phyloP scores from a whole-genome alignment of 2,113 vertebrate genomes.

The Menura novaehollandiae region DNA sequence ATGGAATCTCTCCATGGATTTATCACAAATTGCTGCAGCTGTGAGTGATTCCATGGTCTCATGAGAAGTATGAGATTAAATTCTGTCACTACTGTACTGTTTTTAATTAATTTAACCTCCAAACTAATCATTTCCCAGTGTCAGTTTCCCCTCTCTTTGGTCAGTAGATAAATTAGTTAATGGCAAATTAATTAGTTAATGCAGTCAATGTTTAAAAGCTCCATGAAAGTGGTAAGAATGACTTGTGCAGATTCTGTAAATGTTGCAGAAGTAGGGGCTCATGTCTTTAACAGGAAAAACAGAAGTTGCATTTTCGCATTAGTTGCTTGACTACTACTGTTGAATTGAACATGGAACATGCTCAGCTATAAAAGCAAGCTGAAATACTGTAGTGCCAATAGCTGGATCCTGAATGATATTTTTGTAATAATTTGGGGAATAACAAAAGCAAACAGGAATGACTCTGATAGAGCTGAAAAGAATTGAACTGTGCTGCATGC shows the following conservation, averaged over 20 bases:
- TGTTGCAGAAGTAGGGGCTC: not conserved
- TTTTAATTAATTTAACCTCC: slow-evolving; percentile 71
- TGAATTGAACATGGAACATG: not conserved
- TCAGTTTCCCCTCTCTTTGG: slow-evolving; percentile 7
- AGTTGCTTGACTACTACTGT: not conserved
- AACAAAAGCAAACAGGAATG: not conserved
- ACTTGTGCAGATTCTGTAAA: not conserved
- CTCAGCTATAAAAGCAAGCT: not conserved
- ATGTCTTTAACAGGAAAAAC: not conserved
- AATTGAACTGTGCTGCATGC: not conserved
- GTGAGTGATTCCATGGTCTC: slow-evolving; percentile 49
- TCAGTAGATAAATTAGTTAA: slow-evolving; percentile 46
- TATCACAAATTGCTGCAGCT: slow-evolving; percentile 44
- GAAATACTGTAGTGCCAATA: not conserved
- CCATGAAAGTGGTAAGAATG: not conserved
- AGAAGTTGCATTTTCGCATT: not conserved
- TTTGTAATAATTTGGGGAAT: not conserved
- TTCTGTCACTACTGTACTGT: slow-evolving; percentile 55
- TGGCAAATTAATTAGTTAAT: slow-evolving; percentile 54
- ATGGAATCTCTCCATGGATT: slow-evolving; percentile 39
- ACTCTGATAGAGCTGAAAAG: not conserved
- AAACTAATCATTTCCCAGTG: slow-evolving; percentile 1
- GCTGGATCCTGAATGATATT: not conserved
- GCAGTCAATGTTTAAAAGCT: slow-evolving; percentile 17
- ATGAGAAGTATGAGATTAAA: slow-evolving; percentile 66